These are phyloP conservation scores for Acanthosepion pharaonis DNA, from an alignment of 2,888 invertebrate genomes.

Conservation along the genomic window DNA sequence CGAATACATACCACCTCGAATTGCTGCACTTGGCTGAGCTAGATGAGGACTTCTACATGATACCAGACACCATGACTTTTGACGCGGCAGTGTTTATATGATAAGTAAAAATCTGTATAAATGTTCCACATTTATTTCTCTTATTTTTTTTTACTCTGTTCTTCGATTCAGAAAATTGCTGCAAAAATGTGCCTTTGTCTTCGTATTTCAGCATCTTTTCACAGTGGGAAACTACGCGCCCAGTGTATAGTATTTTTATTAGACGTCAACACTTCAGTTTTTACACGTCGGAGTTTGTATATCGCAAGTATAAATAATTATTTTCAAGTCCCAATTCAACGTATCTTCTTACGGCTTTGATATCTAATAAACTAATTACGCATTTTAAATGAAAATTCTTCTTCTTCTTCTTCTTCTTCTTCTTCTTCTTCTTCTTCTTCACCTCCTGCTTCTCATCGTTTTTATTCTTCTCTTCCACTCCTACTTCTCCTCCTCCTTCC, in stretches of 20 bases:
- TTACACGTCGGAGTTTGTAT: not conserved
- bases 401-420: not conserved
- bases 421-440: no score
- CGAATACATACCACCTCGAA: no score
- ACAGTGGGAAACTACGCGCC: not conserved
- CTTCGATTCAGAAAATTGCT: not conserved
- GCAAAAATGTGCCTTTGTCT: not conserved
- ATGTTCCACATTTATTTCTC: not conserved
- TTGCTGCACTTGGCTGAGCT: no score
- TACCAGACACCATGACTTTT: no score
- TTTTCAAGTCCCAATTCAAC: not conserved
- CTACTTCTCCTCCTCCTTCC: no score
- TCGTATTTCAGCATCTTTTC: not conserved
- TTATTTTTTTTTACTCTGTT: not conserved
- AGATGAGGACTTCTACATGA: no score
- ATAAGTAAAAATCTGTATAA: not conserved
- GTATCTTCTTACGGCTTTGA: not conserved
- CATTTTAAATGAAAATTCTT: not conserved
- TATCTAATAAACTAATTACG: slow-evolving; percentile 16
- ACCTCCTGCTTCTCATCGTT: no score
- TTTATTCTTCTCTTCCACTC: no score
- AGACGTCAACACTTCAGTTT: not conserved
- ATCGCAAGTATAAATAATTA: not conserved
- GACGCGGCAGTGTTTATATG: no score
- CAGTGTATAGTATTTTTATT: not conserved